Evolutionary conservation across 2,797 vertebrate genomes (phyloP).

Genomic region (Toxotes lorentzi): DNA sequence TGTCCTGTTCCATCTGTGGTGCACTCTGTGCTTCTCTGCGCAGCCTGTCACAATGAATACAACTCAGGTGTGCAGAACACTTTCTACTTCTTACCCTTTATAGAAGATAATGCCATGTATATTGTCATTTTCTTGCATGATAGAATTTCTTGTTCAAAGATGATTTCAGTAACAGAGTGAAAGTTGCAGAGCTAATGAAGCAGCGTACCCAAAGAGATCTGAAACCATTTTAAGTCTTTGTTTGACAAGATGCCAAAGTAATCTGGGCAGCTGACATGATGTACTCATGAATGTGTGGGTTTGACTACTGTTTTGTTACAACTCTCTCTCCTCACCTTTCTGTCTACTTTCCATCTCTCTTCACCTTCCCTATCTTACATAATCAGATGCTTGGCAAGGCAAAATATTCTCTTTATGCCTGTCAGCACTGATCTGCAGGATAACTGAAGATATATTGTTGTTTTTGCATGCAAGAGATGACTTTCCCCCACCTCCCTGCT

Average conservation of each 20-base stretch:
- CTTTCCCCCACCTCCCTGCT: conserved; percentile 16
- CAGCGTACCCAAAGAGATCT: background rate
- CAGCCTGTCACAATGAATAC: conserved; percentile 30
- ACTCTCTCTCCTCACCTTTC: conserved; percentile 28
- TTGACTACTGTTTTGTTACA: background rate
- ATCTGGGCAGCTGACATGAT: conserved; percentile 9
- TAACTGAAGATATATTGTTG: conserved; percentile 23
- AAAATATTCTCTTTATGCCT: conserved; percentile 42
- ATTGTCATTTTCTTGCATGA: conserved; percentile 14
- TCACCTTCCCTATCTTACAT: conserved; percentile 36
- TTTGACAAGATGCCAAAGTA: conserved; percentile 12
- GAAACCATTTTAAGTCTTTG: conserved; percentile 29
- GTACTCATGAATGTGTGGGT: conserved; percentile 3
- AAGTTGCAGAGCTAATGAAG: conserved; percentile 34
- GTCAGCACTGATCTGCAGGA: conserved; percentile 54
- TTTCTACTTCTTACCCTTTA: conserved; percentile 7
- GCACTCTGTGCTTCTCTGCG: conserved; percentile 8
- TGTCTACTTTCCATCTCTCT: conserved; percentile 21
- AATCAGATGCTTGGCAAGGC: conserved; percentile 19
- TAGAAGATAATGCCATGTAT: background rate
- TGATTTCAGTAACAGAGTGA: conserved; percentile 19
- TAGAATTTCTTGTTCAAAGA: background rate
- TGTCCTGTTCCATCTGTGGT: conserved; percentile 24
- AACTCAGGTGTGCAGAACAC: conserved; percentile 21
- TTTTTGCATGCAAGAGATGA: conserved; percentile 29